A percentile compares a stretch with the other conserved stretches of the same genome.
phyloP scores from a whole-genome alignment of 2,113 vertebrate species.

The Megaptera novaeangliae region DNA sequence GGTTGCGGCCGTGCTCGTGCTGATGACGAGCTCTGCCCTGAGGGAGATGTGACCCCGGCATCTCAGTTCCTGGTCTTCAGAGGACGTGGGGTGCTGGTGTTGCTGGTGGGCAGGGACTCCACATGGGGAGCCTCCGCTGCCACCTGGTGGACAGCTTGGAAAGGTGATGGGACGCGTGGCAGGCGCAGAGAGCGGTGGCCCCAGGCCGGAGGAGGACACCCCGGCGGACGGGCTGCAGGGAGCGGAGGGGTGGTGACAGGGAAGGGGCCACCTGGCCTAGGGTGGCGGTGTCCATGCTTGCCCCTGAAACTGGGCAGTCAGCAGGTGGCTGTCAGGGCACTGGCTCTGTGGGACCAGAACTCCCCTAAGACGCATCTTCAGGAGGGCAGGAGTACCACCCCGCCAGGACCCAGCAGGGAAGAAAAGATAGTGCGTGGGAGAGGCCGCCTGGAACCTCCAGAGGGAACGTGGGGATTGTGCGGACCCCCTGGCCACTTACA shows the following conservation, averaged over 20 bases:
- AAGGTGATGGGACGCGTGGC: not conserved
- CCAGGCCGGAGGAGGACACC: not conserved
- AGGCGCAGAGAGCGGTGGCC: no score
- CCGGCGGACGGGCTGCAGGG: not conserved
- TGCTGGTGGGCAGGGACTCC: fast-evolving
- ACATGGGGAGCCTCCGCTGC: not conserved
- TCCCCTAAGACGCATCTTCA: not conserved
- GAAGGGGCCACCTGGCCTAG: fast-evolving
- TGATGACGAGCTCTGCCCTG: no score
- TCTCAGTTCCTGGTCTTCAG: not conserved
- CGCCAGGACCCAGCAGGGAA: not conserved
- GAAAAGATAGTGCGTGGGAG: fast-evolving
- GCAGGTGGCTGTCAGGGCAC: not conserved
- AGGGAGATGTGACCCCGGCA: fast-evolving
- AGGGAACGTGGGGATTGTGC: fast-evolving
- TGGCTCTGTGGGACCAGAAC: not conserved
- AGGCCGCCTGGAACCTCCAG: not conserved
- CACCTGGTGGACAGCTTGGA: conserved; percentile 35
- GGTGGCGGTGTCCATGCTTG: fast-evolving
- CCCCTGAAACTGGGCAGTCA: not conserved
- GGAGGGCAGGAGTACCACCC: not conserved
- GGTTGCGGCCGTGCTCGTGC: not conserved
- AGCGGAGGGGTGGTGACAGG: no score
- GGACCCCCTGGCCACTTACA: not conserved
- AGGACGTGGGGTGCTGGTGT: fast-evolving